Evolutionary conservation across 2,113 vertebrate genomes (phyloP).

Genomic region (Tor tambroides): DNA sequence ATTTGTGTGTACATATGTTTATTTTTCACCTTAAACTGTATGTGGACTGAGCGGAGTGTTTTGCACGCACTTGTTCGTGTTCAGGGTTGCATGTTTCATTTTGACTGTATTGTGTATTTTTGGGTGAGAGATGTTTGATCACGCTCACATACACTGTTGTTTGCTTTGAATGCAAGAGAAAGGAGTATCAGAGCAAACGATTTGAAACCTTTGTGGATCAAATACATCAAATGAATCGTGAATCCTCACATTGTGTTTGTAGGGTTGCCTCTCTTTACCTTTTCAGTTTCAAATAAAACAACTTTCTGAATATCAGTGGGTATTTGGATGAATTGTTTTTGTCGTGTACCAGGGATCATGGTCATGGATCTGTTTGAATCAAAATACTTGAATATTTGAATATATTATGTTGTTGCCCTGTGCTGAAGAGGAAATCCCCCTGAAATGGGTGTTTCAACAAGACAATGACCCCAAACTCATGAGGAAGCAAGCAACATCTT

Average conservation of each 20-base stretch:
- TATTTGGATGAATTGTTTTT: background rate
- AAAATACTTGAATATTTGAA: no score
- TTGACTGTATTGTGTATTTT: slow-evolving; percentile 14
- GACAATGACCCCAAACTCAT: no score
- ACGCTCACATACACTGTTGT: background rate
- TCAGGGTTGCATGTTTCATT: slow-evolving; percentile 54
- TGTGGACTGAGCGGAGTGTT: slow-evolving; percentile 60
- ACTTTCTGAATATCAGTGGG: background rate
- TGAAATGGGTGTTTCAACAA: no score
- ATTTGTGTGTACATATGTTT: slow-evolving; percentile 53
- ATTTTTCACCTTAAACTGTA: slow-evolving; percentile 62
- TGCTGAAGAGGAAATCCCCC: no score
- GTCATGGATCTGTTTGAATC: no score
- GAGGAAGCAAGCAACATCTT: no score
- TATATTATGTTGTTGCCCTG: no score
- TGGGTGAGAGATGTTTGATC: slow-evolving; percentile 59
- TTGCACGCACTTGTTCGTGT: slow-evolving; percentile 56
- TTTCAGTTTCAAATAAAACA: slow-evolving; percentile 42
- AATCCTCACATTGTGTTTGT: slow-evolving; percentile 9
- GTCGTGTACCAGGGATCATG: no score
- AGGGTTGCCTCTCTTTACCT: slow-evolving; percentile 28
- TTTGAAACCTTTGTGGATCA: slow-evolving; percentile 3
- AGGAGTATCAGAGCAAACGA: background rate
- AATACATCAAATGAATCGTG: background rate
- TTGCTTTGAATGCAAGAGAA: background rate